Percentiles rank a stretch among this genome's conserved stretches.
Conservation (phyloP, 2,797 vertebrate genomes). For the Channa striata region DNA sequence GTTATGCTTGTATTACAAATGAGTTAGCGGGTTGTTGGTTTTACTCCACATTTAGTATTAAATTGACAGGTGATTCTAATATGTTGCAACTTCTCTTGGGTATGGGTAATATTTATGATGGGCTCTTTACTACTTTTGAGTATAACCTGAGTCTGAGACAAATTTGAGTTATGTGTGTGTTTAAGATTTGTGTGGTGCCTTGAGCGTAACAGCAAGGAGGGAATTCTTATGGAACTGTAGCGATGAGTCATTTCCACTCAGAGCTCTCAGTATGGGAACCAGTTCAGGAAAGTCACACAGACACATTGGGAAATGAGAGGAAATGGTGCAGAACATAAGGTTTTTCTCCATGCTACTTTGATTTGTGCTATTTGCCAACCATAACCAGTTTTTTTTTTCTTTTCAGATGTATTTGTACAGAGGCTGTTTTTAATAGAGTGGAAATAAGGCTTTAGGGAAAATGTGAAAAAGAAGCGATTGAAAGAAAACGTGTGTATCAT, state of each 20-base stretch:
- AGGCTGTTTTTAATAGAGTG: constrained; percentile 14
- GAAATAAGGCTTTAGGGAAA: background rate
- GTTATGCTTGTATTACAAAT: background rate
- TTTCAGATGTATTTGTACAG: background rate
- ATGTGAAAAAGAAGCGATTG: no score
- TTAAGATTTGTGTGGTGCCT: no score
- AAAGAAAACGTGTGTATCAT: no score
- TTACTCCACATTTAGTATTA: background rate
- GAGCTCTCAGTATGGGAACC: no score
- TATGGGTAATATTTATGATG: background rate
- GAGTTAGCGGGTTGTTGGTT: background rate
- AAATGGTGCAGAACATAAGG: no score
- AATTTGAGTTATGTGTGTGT: background rate
- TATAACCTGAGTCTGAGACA: background rate
- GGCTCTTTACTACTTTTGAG: background rate
- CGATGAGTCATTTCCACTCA: no score
- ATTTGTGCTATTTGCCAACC: background rate
- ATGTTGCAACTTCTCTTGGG: background rate
- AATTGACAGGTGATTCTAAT: background rate
- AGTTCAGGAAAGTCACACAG: no score
- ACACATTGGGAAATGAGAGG: no score
- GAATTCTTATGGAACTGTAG: no score
- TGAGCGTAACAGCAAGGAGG: no score
- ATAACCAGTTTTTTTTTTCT: background rate
- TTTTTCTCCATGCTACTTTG: no score